Conservation (phyloP, 2,113 vertebrate species). For the Porphyrio hochstetteri region DNA sequence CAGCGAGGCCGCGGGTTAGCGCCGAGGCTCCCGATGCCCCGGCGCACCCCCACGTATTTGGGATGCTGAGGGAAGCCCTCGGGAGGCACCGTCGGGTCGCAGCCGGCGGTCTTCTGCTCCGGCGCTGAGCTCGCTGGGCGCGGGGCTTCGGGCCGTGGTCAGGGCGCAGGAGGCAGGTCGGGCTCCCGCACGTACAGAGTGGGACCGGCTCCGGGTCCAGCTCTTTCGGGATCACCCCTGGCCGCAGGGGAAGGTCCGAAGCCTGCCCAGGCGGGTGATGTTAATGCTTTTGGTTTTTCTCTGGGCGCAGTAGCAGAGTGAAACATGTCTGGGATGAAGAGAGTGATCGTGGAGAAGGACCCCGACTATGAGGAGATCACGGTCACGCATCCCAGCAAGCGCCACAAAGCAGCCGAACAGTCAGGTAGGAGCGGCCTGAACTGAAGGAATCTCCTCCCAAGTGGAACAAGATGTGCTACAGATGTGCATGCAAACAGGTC, state of each 20-base stretch:
- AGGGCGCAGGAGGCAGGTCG: not conserved
- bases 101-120: too few species aligned
- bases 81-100: too few species aligned
- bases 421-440: conserved; percentile 79
- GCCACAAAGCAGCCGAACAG: conserved; percentile 87
- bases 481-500: accelerated
- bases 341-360: conserved; percentile 90
- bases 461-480: too few species aligned
- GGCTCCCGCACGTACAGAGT: accelerated
- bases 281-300: not conserved
- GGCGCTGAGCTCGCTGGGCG: too few species aligned
- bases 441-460: too few species aligned
- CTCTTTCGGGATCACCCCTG: too few species aligned
- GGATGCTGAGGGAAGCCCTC: not conserved
- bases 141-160: too few species aligned
- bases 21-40: not conserved
- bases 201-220: not conserved
- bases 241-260: not conserved
- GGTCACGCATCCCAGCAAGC: conserved; percentile 85
- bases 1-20: not conserved
- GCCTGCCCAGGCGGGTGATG: accelerated
- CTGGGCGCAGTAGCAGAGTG: not conserved
- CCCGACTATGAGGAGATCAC: conserved; percentile 95
- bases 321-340: conserved; percentile 94
- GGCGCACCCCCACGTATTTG: not conserved